These are phyloP conservation scores for Parapristionchus giblindavisi DNA, from an alignment of 2,888 invertebrate species.

Conservation along the genomic window DNA sequence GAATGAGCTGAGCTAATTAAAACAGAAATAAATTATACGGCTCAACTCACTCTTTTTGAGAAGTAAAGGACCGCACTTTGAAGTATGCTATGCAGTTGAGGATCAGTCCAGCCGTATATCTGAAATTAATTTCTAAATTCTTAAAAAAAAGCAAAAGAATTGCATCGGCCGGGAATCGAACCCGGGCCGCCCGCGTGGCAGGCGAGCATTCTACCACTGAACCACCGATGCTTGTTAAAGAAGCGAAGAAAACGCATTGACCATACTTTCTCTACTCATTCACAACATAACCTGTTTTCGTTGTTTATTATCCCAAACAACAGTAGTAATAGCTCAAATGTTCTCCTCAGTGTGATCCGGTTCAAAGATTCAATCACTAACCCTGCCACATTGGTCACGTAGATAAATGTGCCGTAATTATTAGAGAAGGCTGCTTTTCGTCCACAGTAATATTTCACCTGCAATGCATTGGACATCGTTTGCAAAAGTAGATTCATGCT, in stretches of 20 bases:
- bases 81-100: slow-evolving; percentile 39
- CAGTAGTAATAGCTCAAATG: no score
- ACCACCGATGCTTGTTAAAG: slow-evolving; percentile 53
- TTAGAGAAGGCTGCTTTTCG: slow-evolving; percentile 42
- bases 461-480: background rate
- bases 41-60: slow-evolving; percentile 27
- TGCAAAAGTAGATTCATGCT: no score
- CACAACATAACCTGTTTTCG: no score
- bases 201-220: slow-evolving; percentile 68
- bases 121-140: no score
- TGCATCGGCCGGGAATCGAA: slow-evolving; percentile 64
- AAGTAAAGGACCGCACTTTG: slow-evolving; percentile 38
- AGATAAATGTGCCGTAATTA: slow-evolving; percentile 40
- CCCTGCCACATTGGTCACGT: slow-evolving; percentile 39
- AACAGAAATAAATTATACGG: no score
- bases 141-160: no score
- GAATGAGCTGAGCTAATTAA: no score
- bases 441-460: slow-evolving; percentile 21
- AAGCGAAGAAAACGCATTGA: no score
- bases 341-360: no score
- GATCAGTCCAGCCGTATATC: slow-evolving; percentile 27
- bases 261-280: no score
- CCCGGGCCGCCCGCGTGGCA: slow-evolving; percentile 65
- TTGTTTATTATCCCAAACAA: no score
- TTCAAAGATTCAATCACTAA: slow-evolving; percentile 5